A percentile compares a stretch with the other conserved stretches of the same genome.
phyloP scores from a whole-genome alignment of 2,113 vertebrate genomes.

The Brachirus orientalis region DNA sequence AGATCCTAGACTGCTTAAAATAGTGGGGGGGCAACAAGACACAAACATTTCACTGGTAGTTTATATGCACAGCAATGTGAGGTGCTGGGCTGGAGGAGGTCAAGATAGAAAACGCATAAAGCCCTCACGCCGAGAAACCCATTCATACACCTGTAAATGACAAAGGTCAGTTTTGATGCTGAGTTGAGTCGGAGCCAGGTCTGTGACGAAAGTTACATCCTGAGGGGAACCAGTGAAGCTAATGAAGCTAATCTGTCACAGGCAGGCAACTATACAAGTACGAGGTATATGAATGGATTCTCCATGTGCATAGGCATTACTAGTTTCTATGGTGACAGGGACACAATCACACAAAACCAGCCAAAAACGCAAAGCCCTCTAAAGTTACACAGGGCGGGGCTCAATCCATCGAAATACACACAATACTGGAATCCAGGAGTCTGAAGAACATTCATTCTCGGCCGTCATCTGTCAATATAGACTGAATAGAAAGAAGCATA shows the following conservation, averaged over 20 bases:
- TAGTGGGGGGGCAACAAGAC: constrained; percentile 73
- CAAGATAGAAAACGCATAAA: constrained; percentile 36
- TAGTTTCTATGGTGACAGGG: constrained; percentile 47
- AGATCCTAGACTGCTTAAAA: constrained; percentile 71
- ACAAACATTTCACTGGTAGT: constrained; percentile 72
- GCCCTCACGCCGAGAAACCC: constrained; percentile 13
- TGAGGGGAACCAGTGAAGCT: background rate
- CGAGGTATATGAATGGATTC: constrained; percentile 31
- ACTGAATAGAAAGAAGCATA: constrained; percentile 69
- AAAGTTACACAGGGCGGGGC: constrained; percentile 64
- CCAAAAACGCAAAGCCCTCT: constrained; percentile 61
- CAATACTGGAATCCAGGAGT: constrained; percentile 64
- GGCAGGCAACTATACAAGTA: too few species aligned
- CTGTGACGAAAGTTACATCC: background rate
- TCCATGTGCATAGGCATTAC: constrained; percentile 20
- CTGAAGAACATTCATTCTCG: constrained; percentile 74
- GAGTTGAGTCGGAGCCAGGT: background rate
- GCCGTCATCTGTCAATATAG: constrained; percentile 65
- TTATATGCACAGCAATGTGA: constrained; percentile 71
- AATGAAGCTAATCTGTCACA: background rate
- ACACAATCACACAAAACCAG: constrained; percentile 68
- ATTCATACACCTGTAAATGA: constrained; percentile 37
- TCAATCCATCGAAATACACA: constrained; percentile 64
- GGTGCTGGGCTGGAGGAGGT: constrained; percentile 65
- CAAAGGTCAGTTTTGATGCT: background rate